Percentiles rank a stretch among this genome's conserved stretches.
phyloP scores from a whole-genome alignment of 2,113 vertebrate species.

The Lycocorax pyrrhopterus region DNA sequence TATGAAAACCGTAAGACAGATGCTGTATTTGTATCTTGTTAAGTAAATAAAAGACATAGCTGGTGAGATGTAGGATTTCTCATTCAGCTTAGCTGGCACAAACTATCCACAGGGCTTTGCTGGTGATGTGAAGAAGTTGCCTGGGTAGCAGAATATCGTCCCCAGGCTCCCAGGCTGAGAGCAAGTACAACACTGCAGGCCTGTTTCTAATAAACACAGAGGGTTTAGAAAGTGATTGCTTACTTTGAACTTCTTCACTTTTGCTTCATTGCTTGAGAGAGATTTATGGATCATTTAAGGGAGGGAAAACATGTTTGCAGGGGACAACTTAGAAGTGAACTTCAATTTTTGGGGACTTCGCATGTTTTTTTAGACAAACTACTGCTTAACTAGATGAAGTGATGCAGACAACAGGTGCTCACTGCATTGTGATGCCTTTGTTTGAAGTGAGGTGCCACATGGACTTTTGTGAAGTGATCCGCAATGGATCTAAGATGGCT shows the following conservation, averaged over 20 bases:
- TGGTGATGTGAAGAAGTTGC: not conserved
- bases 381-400: not conserved
- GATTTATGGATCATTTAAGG: not conserved
- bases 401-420: not conserved
- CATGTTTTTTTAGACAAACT: not conserved
- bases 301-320: not conserved
- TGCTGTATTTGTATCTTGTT: not conserved
- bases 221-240: not conserved
- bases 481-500: not conserved
- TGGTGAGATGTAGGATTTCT: not conserved
- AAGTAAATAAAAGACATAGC: not conserved
- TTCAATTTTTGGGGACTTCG: not conserved
- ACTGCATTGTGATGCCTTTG: not conserved
- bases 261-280: not conserved
- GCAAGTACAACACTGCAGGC: not conserved
- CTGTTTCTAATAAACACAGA: not conserved
- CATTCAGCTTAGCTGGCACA: not conserved
- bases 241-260: not conserved
- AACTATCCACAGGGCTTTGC: not conserved
- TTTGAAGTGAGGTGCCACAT: not conserved
- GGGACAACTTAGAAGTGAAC: not conserved
- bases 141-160: slow-evolving; percentile 18
- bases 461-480: not conserved
- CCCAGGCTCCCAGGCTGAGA: not conserved
- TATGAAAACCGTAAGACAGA: not conserved